Percentiles rank a stretch among this genome's conserved stretches.
These are phyloP conservation scores for Carabus problematicus DNA, from an alignment of 2,888 invertebrate species.

Conservation along the genomic window DNA sequence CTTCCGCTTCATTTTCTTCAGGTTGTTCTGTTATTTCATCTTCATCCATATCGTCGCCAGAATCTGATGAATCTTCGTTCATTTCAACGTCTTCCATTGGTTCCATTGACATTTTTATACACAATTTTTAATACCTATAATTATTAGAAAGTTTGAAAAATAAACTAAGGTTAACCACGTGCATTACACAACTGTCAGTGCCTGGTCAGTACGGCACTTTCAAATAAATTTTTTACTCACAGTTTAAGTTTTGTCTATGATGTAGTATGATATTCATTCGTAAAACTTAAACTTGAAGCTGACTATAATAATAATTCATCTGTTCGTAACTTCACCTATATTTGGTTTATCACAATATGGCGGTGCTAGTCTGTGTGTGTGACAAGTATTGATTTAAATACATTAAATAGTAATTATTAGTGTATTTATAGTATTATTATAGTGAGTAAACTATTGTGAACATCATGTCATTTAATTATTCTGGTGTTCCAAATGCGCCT, in stretches of 20 bases:
- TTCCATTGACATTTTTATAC: constrained; percentile 21
- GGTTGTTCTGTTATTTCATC: constrained; percentile 58
- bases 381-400: constrained; percentile 34
- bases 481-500: constrained; percentile 42
- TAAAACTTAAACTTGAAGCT: no score
- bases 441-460: no score
- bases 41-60: constrained; percentile 49
- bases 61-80: constrained; percentile 45
- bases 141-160: background rate
- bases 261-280: background rate
- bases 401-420: background rate
- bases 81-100: constrained; percentile 46
- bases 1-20: constrained; percentile 59
- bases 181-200: constrained; percentile 2
- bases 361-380: constrained; percentile 15
- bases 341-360: constrained; percentile 24
- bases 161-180: constrained; percentile 19
- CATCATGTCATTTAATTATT: constrained; percentile 43
- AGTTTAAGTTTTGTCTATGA: background rate
- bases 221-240: background rate
- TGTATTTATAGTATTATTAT: no score
- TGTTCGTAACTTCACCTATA: constrained; percentile 22
- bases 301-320: no score
- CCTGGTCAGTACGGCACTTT: background rate
- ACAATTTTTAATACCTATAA: constrained; percentile 6